Evolutionary conservation across 1,140 invertebrate genomes (phyloP).

Genomic region (Drosophila parabipectinata): DNA sequence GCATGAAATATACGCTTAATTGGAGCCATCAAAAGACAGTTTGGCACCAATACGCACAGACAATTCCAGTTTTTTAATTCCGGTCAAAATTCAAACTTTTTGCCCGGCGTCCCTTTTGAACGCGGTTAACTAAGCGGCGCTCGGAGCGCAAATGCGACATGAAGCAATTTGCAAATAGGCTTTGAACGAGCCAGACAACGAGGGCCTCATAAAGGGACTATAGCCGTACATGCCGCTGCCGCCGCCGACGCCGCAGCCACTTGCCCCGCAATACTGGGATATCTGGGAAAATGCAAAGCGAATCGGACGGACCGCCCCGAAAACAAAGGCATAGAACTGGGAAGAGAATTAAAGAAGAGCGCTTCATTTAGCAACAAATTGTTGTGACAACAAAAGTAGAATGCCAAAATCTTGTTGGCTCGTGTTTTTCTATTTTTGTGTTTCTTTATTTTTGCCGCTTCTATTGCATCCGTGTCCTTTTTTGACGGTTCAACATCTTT

Average conservation of each 20-base stretch:
- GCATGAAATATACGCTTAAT: too few species aligned
- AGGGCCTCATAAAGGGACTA: conserved; percentile 30
- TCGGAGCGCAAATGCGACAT: conserved; percentile 22
- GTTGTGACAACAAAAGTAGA: conserved; percentile 64
- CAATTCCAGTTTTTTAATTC: too few species aligned
- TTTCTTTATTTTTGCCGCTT: background rate
- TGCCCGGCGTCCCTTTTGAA: conserved; percentile 1
- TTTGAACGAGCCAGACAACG: conserved; percentile 37
- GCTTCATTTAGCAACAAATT: conserved; percentile 78
- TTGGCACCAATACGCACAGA: too few species aligned
- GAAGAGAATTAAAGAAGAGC: conserved; percentile 62
- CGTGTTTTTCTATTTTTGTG: conserved; percentile 7
- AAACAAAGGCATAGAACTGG: conserved; percentile 8
- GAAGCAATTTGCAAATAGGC: conserved; percentile 65
- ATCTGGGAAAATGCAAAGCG: background rate
- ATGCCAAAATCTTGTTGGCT: conserved; percentile 41
- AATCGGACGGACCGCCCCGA: background rate
- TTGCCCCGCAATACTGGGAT: background rate
- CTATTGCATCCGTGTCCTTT: conserved; percentile 39
- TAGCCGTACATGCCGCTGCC: background rate
- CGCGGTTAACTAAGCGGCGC: conserved; percentile 17
- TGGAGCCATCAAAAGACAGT: too few species aligned
- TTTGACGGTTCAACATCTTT: conserved; percentile 74
- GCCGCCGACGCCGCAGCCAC: background rate
- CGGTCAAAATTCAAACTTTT: background rate